Percentiles rank a stretch among this genome's conserved stretches.
phyloP scores from a whole-genome alignment of 2,113 vertebrate genomes.

The Pao palembangensis region DNA sequence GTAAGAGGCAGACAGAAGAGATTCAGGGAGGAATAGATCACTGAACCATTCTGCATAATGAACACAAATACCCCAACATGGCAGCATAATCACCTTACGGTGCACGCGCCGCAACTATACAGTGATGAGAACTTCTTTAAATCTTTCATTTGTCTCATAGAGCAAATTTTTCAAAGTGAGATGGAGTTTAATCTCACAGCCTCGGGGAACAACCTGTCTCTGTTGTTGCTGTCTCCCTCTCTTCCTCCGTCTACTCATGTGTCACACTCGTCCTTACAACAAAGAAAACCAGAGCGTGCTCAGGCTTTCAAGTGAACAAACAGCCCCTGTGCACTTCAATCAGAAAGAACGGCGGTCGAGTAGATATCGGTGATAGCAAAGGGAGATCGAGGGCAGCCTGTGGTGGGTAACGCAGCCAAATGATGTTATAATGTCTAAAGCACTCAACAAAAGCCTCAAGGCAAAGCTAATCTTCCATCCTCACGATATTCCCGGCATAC shows the following conservation, averaged over 20 bases:
- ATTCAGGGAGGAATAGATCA: slow-evolving; percentile 38
- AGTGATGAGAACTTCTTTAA: slow-evolving; percentile 35
- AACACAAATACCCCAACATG: slow-evolving; percentile 40
- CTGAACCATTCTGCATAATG: slow-evolving; percentile 21
- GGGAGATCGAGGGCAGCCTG: neutral
- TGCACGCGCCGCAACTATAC: slow-evolving; percentile 3
- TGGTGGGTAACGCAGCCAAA: neutral
- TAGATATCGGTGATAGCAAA: neutral
- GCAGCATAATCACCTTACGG: slow-evolving; percentile 31
- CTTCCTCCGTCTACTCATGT: neutral
- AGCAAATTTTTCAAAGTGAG: slow-evolving; percentile 29
- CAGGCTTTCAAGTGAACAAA: slow-evolving; percentile 31
- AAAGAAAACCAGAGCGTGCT: slow-evolving; percentile 1
- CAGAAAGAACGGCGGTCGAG: neutral
- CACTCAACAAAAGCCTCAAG: neutral
- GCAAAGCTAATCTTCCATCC: neutral
- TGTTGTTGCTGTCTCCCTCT: neutral
- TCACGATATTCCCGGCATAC: neutral
- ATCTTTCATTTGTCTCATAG: slow-evolving; percentile 46
- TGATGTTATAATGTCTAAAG: neutral
- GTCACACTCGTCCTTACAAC: neutral
- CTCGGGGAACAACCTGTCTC: slow-evolving; percentile 21
- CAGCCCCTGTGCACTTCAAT: slow-evolving; percentile 19
- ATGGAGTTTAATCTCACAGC: slow-evolving; percentile 49
- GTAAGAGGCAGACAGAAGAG: slow-evolving; percentile 13